Base-by-base conservation (phyloP, 1,140 invertebrate species). In the Chironomus tepperi region DNA sequence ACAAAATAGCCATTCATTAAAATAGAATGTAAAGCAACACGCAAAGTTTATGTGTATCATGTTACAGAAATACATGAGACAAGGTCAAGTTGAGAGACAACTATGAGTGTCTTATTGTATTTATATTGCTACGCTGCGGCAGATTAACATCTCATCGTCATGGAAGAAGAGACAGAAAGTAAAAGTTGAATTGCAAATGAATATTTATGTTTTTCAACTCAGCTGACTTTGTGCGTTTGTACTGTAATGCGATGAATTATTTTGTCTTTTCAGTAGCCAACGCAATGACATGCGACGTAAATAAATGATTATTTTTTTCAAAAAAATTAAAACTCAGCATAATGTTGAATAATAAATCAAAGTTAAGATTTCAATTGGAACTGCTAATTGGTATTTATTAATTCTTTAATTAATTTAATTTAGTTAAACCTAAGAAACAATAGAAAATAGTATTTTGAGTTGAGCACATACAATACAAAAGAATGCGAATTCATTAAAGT, bases 81-180 rank as follows among this genome's bases (percentile, higher is more conserved):
- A 70, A 70, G 65, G 65, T 70, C 65, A 70, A 70, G 65, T 70
- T 70, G 19, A 70, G 19, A 18, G 65, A 70, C 47, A n/a, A 57
- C 47, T n/a, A 57, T 15, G n/a, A 57, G 47, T 57, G 12, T 57
- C 47, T 57, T 57, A 57, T 57, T 57, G 47, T 57, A 57, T 57
- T 57, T n/a, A 57, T 10, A 70, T 18, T 70, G 16, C 65, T 57
- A 1, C 47, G 5, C 47, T 57, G n/a, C 15, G 47, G 12, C 5
- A 57, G 18, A 70, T 70, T 19, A 70, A 67, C 7, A 70, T 70
- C 16, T 19, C 16, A 70, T 70, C 16, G 65, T 70, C 65, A 70
- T 70, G 65, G 65, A 18, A 70, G 47, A 42, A 12, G 70, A 72
- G 19, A 10, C 70, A 72, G 70, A 72, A 42, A 42, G 70, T 42